Conservation (phyloP, 2,113 vertebrate genomes). For the Nycticorax nycticorax region DNA sequence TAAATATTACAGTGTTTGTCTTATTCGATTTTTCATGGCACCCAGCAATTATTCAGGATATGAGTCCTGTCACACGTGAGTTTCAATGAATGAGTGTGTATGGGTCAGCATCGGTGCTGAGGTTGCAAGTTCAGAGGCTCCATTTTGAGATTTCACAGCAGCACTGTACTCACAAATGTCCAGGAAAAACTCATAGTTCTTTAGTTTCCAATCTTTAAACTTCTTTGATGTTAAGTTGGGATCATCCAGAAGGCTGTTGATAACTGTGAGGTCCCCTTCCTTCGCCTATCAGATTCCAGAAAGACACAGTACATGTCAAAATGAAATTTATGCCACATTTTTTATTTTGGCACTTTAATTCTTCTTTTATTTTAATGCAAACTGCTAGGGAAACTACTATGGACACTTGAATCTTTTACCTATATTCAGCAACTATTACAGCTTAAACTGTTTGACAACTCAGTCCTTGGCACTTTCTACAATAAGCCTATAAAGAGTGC, state of each 20-base stretch:
- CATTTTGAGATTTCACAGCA: constrained; percentile 75
- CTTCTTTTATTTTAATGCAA: neutral
- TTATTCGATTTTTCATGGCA: constrained; percentile 20
- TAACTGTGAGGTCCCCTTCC: constrained; percentile 84
- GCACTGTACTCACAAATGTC: constrained; percentile 89
- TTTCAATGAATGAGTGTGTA: constrained; percentile 92
- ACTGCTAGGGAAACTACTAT: neutral
- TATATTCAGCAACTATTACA: neutral
- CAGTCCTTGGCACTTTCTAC: neutral
- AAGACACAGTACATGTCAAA: constrained; percentile 3
- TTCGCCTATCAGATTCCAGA: constrained; percentile 78
- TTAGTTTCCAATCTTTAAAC: constrained; percentile 90
- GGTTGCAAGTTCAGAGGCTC: constrained; percentile 81
- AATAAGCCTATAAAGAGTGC: neutral
- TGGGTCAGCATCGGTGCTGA: constrained; percentile 84
- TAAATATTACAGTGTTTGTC: constrained; percentile 81
- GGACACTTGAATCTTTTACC: neutral
- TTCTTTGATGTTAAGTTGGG: constrained; percentile 86
- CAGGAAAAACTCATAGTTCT: constrained; percentile 88
- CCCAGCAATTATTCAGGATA: constrained; percentile 1
- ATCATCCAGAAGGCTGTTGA: constrained; percentile 85
- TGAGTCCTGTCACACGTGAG: constrained; percentile 77
- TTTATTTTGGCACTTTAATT: neutral
- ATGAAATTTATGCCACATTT: neutral
- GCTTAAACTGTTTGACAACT: neutral